Evolutionary conservation across 1,140 invertebrate species (phyloP), one percentile per base, ranked within the genome.

Genomic region (Microplitis demolitor): DNA sequence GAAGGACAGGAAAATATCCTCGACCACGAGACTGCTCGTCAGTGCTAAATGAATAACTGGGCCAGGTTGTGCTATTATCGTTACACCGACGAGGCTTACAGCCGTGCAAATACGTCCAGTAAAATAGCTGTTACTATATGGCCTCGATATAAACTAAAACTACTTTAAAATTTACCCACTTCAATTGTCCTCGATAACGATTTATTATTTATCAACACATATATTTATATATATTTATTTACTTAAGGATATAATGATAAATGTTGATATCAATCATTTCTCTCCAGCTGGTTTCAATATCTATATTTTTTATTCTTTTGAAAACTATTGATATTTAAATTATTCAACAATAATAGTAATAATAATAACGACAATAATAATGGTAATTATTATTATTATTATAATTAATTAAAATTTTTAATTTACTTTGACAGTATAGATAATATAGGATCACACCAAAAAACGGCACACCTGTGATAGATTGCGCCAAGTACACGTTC

Each of bases 11-110:
- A 35, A 71, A 66, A 50, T 69, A 63, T 78, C 74, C 70, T 74
- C 71, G 74, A 74, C 71, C 71, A 76, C 71, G 58, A 73, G 50
- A 73, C 73, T 64, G 74, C 75, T 70, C 69, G 72, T 14, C 51
- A 51, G 68, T 72, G 75, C 80, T 82, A 83, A 82, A 82, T 82
- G 80, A 75, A 83, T 80, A 83, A 82, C 79, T 82, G 78, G 78
- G 82, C 75, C 80, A 82, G 82, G 77, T 83, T 80, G 80, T 81
- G 78, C 82, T 81, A 82, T 82, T 82, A 83, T 79, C 79, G 80
- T 82, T 80, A 73, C 76, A 71, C 69, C 71, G 73, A 73, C 70
- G 72, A 66, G 37, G 39, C 37, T 16, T 66, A 51, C 39, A 35
- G 24, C 9, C 39, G 39, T 66, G 14, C 45, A 66, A 33, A 45